phyloP scores from a whole-genome alignment of 23 tunicate genomes.

The Phallusia fumigata region DNA sequence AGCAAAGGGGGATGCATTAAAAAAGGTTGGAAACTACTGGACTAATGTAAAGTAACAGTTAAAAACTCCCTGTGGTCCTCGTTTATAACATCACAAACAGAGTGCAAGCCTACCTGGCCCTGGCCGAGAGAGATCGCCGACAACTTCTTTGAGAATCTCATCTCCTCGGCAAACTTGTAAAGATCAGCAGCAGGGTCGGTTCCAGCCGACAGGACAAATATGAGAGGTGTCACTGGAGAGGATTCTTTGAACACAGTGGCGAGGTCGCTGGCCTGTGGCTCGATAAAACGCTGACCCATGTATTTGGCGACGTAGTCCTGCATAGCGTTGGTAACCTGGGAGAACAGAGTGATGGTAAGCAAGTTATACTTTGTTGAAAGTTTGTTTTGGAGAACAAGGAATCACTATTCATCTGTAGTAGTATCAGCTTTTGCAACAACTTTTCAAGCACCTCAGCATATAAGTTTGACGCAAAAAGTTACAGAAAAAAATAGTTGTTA shows the following conservation, averaged over 20 bases:
- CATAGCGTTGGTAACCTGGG: slow-evolving; percentile 94
- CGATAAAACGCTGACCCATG: slow-evolving; percentile 99
- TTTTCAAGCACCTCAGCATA: no score
- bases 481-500: no score
- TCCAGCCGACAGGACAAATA: slow-evolving; percentile 96
- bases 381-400: no score
- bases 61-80: no score
- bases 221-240: slow-evolving; percentile 94
- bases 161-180: slow-evolving; percentile 98
- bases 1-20: no score
- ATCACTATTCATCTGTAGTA: no score
- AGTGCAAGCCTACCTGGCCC: slow-evolving; percentile 68
- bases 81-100: no score
- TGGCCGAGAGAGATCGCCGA: slow-evolving; percentile 98
- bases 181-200: slow-evolving; percentile 99
- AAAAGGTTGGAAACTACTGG: no score
- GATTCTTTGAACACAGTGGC: slow-evolving; percentile 91
- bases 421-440: no score
- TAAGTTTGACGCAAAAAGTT: no score
- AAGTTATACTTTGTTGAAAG: no score
- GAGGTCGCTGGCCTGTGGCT: slow-evolving; percentile 96
- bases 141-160: slow-evolving; percentile 96
- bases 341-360: neutral
- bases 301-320: slow-evolving; percentile 95
- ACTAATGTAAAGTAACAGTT: no score